Percentiles rank a stretch among this genome's conserved stretches.
These are phyloP conservation scores for Sweltsa coloradensis DNA, from an alignment of 1,140 invertebrate species.

Conservation along the genomic window DNA sequence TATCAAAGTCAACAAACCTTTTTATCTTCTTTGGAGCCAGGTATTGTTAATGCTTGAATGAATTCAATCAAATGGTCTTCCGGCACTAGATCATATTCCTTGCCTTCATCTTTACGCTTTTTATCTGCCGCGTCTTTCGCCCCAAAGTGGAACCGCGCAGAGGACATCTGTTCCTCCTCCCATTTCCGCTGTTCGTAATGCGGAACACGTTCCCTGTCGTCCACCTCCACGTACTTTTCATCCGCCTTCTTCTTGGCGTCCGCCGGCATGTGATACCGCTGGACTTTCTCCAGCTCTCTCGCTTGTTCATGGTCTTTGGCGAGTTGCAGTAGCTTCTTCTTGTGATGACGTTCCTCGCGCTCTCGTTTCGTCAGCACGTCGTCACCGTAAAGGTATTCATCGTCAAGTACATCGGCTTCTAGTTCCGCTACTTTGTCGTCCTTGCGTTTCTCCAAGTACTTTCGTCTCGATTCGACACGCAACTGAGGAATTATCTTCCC, in stretches of 20 bases:
- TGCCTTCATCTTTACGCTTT: conserved; percentile 32
- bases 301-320: conserved; percentile 95
- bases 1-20: conserved; percentile 13
- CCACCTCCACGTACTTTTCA: conserved; percentile 75
- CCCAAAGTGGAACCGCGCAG: conserved; percentile 87
- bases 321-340: conserved; percentile 79
- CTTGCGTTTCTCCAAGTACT: conserved; percentile 92
- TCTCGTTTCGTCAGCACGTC: conserved; percentile 79
- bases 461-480: conserved; percentile 78
- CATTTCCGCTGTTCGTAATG: conserved; percentile 94
- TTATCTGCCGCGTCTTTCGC: conserved; percentile 55
- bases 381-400: conserved; percentile 90
- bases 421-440: conserved; percentile 93
- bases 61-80: conserved; percentile 97
- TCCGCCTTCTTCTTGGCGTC: conserved; percentile 48
- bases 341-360: conserved; percentile 71
- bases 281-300: conserved; percentile 77
- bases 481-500: conserved; percentile 80
- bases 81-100: conserved; percentile 87
- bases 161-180: conserved; percentile 95
- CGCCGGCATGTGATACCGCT: conserved; percentile 88
- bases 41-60: conserved; percentile 82
- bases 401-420: conserved; percentile 89
- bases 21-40: conserved; percentile 57
- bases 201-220: conserved; percentile 70